Evolutionary conservation across 2,888 invertebrate species (phyloP).

Genomic region (Drosophila lacicola): DNA sequence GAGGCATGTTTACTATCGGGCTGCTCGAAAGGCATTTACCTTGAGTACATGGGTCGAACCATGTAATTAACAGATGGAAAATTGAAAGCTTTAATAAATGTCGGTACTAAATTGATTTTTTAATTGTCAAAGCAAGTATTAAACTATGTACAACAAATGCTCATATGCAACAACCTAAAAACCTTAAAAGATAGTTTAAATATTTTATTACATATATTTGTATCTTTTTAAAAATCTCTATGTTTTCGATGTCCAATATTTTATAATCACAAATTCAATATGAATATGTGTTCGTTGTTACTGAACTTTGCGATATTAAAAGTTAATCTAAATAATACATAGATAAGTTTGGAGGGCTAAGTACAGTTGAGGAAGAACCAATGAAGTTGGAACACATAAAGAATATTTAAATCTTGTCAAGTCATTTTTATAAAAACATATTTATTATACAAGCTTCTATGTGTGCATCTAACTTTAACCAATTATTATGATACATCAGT

Average conservation of each 20-base stretch:
- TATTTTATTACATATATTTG: constrained; percentile 69
- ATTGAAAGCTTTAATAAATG: constrained; percentile 70
- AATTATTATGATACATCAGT: constrained; percentile 36
- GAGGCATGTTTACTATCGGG: constrained; percentile 18
- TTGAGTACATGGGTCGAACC: constrained; percentile 40
- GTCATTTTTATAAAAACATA: constrained; percentile 55
- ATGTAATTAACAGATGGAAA: constrained; percentile 50
- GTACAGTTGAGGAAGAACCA: constrained; percentile 8
- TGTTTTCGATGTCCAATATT: constrained; percentile 77
- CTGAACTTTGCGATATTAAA: constrained; percentile 52
- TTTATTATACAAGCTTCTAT: constrained; percentile 58
- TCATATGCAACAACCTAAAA: constrained; percentile 37
- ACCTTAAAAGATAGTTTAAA: constrained; percentile 58
- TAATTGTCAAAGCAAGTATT: constrained; percentile 65
- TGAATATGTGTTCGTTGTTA: constrained; percentile 73
- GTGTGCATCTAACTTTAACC: constrained; percentile 53
- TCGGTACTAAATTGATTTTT: constrained; percentile 63
- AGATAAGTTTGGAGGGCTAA: constrained; percentile 9
- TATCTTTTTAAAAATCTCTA: constrained; percentile 77
- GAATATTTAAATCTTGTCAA: constrained; percentile 42
- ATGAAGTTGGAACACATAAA: constrained; percentile 5
- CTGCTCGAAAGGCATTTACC: constrained; percentile 35
- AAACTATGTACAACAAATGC: constrained; percentile 54
- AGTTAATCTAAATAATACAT: constrained; percentile 27
- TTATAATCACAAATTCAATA: constrained; percentile 65